Evolutionary conservation across 2,888 invertebrate genomes (phyloP).

Genomic region (Ochlodes sylvanus): DNA sequence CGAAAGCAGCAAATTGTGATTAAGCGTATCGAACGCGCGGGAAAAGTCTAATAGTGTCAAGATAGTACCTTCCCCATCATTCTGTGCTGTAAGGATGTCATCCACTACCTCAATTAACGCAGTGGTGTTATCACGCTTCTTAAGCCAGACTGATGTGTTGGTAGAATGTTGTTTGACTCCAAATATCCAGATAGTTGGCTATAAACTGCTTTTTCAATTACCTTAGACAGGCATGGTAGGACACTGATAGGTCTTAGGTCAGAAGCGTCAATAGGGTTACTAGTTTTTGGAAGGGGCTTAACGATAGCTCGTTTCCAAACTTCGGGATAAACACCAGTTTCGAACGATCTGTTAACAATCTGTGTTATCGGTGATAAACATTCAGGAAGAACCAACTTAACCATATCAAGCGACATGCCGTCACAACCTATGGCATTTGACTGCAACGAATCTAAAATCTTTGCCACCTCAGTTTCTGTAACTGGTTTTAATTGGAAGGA

Average conservation of each 20-base stretch:
- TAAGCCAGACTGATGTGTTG: conserved; percentile 13
- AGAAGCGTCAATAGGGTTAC: conserved; percentile 30
- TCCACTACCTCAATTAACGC: conserved; percentile 41
- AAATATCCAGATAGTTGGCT: conserved; percentile 21
- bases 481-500: conserved; percentile 15
- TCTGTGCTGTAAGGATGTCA: conserved; percentile 40
- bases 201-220: conserved; percentile 21
- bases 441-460: conserved; percentile 12
- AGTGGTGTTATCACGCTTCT: conserved; percentile 10
- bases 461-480: neutral
- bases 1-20: conserved; percentile 24
- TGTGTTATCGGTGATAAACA: conserved; percentile 16
- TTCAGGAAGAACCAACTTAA: conserved; percentile 16
- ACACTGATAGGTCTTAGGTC: conserved; percentile 48
- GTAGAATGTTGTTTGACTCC: conserved; percentile 21
- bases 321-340: conserved; percentile 39
- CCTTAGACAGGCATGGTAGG: conserved; percentile 35
- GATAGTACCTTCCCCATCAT: conserved; percentile 37
- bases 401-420: conserved; percentile 31
- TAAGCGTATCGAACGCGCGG: conserved; percentile 41
- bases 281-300: conserved; percentile 46
- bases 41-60: conserved; percentile 40
- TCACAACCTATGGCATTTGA: conserved; percentile 32
- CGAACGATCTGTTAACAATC: conserved; percentile 34
- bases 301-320: conserved; percentile 46